phyloP scores from a whole-genome alignment of 2,113 vertebrate species.

The Panthera leo region DNA sequence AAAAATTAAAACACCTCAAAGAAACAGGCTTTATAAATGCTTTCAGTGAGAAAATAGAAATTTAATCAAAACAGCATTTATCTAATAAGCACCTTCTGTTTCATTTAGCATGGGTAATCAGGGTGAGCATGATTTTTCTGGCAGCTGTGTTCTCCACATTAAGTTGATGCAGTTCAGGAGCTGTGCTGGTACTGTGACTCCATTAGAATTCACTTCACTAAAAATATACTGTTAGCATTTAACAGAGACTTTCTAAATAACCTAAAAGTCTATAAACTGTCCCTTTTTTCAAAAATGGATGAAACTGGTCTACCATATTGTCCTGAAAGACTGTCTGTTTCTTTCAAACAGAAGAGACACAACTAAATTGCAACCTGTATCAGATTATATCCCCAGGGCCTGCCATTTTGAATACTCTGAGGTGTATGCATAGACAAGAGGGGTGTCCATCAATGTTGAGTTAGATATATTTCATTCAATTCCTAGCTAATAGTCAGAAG shows the following conservation, averaged over 20 bases:
- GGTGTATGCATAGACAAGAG: not conserved
- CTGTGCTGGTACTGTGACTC: not conserved
- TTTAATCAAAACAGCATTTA: conserved; percentile 54
- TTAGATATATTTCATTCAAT: not conserved
- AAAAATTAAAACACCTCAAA: conserved; percentile 14
- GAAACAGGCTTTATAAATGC: conserved; percentile 4
- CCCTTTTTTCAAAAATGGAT: not conserved
- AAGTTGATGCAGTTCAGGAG: not conserved
- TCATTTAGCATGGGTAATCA: not conserved
- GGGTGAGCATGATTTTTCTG: not conserved
- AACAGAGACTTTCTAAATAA: not conserved
- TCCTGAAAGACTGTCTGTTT: not conserved
- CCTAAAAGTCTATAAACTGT: not conserved
- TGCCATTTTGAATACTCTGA: not conserved
- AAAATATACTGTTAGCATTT: not conserved
- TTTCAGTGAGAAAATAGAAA: conserved; percentile 46
- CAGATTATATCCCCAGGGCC: not conserved
- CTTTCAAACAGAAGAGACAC: not conserved
- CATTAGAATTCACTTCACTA: not conserved
- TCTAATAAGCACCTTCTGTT: conserved; percentile 28
- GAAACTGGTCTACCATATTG: not conserved
- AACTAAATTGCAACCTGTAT: not conserved
- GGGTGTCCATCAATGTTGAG: not conserved
- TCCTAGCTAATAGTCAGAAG: not conserved
- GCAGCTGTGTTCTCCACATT: not conserved